Conservation (phyloP, 2,797 vertebrate genomes). For the Aldrovandia affinis region DNA sequence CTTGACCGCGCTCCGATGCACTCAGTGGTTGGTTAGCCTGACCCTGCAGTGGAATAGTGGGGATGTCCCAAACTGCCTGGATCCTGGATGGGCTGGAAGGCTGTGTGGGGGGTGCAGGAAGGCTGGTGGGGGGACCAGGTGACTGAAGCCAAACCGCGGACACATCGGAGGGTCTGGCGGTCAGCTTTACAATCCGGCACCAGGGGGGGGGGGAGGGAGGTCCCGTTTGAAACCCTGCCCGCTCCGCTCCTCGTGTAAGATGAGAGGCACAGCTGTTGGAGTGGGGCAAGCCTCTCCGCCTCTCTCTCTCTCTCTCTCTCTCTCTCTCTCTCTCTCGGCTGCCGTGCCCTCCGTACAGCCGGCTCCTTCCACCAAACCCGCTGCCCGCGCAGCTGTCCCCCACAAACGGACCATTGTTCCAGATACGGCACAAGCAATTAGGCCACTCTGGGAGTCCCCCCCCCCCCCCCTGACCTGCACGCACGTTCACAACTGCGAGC, state of each 20-base stretch:
- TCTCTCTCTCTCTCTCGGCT: slow-evolving; percentile 46
- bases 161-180: neutral
- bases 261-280: slow-evolving; percentile 41
- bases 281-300: slow-evolving; percentile 49
- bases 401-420: slow-evolving; percentile 5
- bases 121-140: neutral
- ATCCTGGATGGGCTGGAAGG: neutral
- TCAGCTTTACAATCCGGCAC: neutral
- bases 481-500: neutral
- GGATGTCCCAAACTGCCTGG: neutral
- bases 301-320: slow-evolving; percentile 49
- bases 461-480: neutral
- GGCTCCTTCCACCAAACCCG: neutral
- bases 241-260: neutral
- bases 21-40: neutral
- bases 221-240: slow-evolving; percentile 22
- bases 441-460: neutral
- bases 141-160: neutral
- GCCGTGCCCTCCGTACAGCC: neutral
- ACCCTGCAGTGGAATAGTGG: neutral
- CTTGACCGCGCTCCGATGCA: neutral
- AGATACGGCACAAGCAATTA: neutral
- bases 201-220: slow-evolving; percentile 19
- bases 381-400: neutral
- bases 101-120: neutral